Conservation (phyloP, 2,113 vertebrate species). For the Oryzias curvinotus region DNA sequence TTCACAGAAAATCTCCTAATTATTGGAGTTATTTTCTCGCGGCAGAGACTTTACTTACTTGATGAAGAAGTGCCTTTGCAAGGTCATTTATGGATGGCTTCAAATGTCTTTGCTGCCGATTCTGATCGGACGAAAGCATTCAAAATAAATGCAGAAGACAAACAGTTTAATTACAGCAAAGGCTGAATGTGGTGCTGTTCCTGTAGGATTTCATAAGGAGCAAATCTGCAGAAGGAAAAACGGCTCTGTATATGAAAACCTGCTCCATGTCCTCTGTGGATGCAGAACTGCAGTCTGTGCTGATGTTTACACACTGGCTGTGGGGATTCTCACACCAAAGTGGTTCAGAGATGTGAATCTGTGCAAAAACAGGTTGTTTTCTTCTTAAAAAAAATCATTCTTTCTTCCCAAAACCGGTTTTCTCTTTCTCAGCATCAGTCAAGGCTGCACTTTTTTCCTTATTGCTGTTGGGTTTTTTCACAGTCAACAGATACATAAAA, state of each 20-base stretch:
- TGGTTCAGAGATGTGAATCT: conserved; percentile 41
- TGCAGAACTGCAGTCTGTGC: conserved; percentile 31
- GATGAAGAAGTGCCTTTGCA: conserved; percentile 44
- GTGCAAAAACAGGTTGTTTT: conserved; percentile 21
- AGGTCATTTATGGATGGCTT: conserved; percentile 47
- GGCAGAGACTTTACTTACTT: conserved; percentile 34
- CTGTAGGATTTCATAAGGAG: conserved; percentile 23
- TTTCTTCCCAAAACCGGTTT: conserved; percentile 1
- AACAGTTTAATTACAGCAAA: conserved; percentile 30
- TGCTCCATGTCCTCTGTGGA: conserved; percentile 57
- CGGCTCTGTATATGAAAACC: conserved; percentile 47
- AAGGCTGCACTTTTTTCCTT: conserved; percentile 1
- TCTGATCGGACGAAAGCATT: conserved; percentile 10
- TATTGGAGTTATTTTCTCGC: conserved; percentile 24
- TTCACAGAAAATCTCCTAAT: conserved; percentile 53
- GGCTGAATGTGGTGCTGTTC: conserved; percentile 8
- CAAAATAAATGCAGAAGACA: conserved; percentile 21
- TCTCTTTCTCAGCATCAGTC: conserved; percentile 7
- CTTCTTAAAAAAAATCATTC: conserved; percentile 25
- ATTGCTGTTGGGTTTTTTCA: not conserved
- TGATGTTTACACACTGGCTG: conserved; percentile 30
- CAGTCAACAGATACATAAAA: too few relatives aligned
- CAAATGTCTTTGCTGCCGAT: conserved; percentile 8
- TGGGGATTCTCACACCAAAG: conserved; percentile 35
- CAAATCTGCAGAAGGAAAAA: conserved; percentile 47